Evolutionary conservation across 2,888 invertebrate genomes (phyloP).

Genomic region (Epinotia brunnichana): DNA sequence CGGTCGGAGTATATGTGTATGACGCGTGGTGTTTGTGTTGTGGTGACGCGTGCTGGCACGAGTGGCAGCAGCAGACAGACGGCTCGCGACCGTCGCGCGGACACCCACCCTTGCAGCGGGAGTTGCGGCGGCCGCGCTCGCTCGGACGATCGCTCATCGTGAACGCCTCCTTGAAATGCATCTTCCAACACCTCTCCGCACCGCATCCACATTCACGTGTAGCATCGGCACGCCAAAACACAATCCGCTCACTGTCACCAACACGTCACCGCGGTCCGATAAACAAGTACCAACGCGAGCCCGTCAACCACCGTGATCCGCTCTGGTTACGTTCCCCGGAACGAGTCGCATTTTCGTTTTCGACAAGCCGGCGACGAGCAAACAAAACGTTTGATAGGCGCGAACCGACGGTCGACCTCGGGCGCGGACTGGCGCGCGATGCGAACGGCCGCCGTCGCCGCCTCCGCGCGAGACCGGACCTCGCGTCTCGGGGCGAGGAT

Average conservation of each 20-base stretch:
- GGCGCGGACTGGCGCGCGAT: conserved; percentile 81
- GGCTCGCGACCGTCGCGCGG: conserved; percentile 59
- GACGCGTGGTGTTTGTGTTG: conserved; percentile 48
- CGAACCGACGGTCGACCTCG: conserved; percentile 79
- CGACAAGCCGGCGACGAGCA: conserved; percentile 65
- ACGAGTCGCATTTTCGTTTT: conserved; percentile 76
- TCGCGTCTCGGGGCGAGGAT: conserved; percentile 83
- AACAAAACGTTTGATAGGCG: conserved; percentile 72
- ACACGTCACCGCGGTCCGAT: conserved; percentile 64
- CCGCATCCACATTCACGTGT: conserved; percentile 81
- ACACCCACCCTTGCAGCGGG: conserved; percentile 82
- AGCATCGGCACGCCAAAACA: conserved; percentile 77
- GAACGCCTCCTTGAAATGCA: conserved; percentile 84
- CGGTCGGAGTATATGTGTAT: conserved; percentile 21
- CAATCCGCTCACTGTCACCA: conserved; percentile 75
- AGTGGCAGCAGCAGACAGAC: conserved; percentile 54
- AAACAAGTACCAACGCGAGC: conserved; percentile 53
- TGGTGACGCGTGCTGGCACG: conserved; percentile 53
- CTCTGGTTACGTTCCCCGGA: conserved; percentile 58
- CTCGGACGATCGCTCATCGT: conserved; percentile 83
- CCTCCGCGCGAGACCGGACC: conserved; percentile 82
- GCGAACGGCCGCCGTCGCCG: conserved; percentile 81
- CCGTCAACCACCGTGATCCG: conserved; percentile 66
- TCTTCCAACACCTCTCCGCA: conserved; percentile 78
- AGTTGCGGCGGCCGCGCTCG: conserved; percentile 82